Conservation (phyloP, 2,888 invertebrate genomes). For the Andrena camellia region DNA sequence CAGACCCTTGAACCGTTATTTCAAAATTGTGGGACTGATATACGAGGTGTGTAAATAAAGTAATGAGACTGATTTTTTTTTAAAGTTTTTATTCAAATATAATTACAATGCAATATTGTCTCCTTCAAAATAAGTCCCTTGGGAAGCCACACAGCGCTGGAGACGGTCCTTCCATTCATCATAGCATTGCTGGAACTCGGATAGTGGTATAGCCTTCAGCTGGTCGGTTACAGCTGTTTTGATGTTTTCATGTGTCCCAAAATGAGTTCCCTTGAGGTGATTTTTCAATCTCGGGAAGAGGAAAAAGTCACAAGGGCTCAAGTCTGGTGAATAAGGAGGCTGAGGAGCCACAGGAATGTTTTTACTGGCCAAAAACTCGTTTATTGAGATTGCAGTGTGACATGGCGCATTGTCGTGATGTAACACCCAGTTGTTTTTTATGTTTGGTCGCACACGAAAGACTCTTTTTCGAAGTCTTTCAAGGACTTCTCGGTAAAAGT, state of each 20-base stretch:
- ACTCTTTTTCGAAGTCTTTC: no score
- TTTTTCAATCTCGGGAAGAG: constrained; percentile 4
- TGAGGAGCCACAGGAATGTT: constrained; percentile 8
- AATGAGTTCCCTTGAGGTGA: background rate
- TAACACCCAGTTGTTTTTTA: background rate
- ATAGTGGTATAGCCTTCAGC: background rate
- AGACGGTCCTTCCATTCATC: background rate
- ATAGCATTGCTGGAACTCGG: background rate
- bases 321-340: constrained; percentile 12
- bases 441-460: no score
- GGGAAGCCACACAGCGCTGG: background rate
- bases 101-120: constrained; percentile 28
- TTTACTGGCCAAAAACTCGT: constrained; percentile 1
- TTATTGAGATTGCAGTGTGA: constrained; percentile 15
- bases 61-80: constrained; percentile 17
- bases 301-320: constrained; percentile 9
- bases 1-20: no score
- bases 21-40: no score
- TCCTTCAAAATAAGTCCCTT: background rate
- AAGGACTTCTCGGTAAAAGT: no score
- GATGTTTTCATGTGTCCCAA: background rate
- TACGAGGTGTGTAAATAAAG: background rate
- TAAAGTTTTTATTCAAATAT: background rate
- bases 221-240: background rate
- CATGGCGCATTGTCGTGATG: constrained; percentile 37